A percentile compares a stretch with the other conserved stretches of the same genome.
Evolutionary conservation across 2,113 vertebrate species (phyloP).

Genomic region (Lamprotornis superbus): DNA sequence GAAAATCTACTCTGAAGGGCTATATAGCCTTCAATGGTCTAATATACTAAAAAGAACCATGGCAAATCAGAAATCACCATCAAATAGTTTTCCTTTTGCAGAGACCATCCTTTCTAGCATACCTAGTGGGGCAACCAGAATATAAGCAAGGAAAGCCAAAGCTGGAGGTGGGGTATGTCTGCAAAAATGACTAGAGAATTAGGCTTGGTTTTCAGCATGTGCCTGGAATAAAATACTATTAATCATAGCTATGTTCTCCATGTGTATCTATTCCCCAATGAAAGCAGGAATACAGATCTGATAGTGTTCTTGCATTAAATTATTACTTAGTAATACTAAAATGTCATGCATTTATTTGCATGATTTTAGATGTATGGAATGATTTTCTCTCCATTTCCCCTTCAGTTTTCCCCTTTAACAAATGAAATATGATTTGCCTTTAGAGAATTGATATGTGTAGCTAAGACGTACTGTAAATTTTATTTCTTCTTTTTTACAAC

Average conservation of each 20-base stretch:
- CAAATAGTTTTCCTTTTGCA: not conserved
- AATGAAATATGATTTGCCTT: not conserved
- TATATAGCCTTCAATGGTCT: not conserved
- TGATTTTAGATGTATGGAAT: not conserved
- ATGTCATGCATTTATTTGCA: not conserved
- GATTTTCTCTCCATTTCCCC: not conserved
- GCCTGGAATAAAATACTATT: not conserved
- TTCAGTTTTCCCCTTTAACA: not conserved
- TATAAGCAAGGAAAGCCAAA: not conserved
- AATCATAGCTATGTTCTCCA: not conserved
- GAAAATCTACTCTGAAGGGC: slow-evolving; percentile 16
- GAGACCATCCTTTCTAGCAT: not conserved
- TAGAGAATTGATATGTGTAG: not conserved
- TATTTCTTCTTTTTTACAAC: not conserved
- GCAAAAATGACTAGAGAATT: not conserved
- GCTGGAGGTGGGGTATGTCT: not conserved
- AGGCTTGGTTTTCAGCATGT: not conserved
- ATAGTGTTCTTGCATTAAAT: not conserved
- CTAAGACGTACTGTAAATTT: not conserved
- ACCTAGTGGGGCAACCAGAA: not conserved
- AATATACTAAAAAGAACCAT: not conserved
- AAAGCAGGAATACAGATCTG: not conserved
- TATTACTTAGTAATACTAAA: not conserved
- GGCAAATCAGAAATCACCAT: not conserved
- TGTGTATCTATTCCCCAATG: not conserved